Evolutionary conservation across 2,113 vertebrate genomes (phyloP).

Genomic region (Silurus meridionalis): DNA sequence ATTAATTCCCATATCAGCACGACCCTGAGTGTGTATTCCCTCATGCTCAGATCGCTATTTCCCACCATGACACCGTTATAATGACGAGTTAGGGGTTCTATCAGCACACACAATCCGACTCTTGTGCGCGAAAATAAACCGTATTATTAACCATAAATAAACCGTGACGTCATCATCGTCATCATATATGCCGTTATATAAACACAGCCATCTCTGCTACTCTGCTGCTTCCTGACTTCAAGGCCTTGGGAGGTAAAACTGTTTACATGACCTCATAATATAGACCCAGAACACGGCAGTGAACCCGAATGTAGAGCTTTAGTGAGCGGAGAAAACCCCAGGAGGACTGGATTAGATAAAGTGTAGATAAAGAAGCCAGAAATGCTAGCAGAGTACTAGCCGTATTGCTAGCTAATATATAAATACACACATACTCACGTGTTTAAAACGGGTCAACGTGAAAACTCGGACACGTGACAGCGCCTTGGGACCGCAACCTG

Average conservation of each 20-base stretch:
- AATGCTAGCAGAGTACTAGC: not conserved
- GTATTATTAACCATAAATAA: too few relatives aligned
- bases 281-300: not conserved
- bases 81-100: not conserved
- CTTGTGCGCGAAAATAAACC: too few relatives aligned
- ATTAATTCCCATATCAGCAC: not conserved
- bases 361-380: too few relatives aligned
- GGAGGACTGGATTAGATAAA: not conserved
- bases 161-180: too few relatives aligned
- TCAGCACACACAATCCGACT: not conserved
- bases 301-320: accelerated
- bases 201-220: not conserved
- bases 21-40: too few relatives aligned
- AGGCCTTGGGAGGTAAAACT: not conserved
- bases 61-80: too few relatives aligned
- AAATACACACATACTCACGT: conserved; percentile 46
- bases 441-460: conserved; percentile 7
- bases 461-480: conserved; percentile 3
- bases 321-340: not conserved
- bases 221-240: not conserved
- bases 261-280: accelerated
- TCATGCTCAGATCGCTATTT: not conserved
- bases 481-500: conserved; percentile 12
- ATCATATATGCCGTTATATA: not conserved
- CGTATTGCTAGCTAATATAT: not conserved